These are phyloP conservation scores for Eclectus roratus DNA, from an alignment of 2,113 vertebrate species.

Conservation along the genomic window DNA sequence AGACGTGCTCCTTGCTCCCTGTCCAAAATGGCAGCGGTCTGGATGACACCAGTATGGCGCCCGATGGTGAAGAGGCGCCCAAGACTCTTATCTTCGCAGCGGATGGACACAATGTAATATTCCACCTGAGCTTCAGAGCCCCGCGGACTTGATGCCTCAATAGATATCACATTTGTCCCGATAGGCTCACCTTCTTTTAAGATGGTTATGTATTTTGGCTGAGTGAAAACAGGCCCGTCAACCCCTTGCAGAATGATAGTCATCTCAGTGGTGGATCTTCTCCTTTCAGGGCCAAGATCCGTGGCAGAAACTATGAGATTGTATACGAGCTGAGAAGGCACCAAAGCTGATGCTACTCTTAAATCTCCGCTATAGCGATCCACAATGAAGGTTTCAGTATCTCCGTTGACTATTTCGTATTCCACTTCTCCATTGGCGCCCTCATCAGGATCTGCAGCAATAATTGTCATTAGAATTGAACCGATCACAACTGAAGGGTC, in stretches of 20 bases:
- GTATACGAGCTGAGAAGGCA: constrained; percentile 88
- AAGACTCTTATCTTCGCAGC: constrained; percentile 82
- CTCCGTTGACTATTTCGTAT: constrained; percentile 91
- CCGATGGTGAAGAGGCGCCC: constrained; percentile 95
- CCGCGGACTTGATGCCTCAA: constrained; percentile 87
- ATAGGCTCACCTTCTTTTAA: constrained; percentile 94
- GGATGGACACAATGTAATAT: constrained; percentile 93
- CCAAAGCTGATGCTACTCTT: constrained; percentile 85
- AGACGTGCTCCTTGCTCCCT: constrained; percentile 90
- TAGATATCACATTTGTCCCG: constrained; percentile 91
- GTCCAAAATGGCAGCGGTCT: constrained; percentile 94
- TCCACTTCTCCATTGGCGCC: constrained; percentile 94
- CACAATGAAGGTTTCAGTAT: constrained; percentile 91
- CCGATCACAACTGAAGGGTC: constrained; percentile 90
- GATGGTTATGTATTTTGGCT: constrained; percentile 93
- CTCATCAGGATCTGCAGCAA: constrained; percentile 93
- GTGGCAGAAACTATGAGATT: constrained; percentile 90
- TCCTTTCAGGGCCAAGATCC: constrained; percentile 88
- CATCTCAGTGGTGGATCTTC: constrained; percentile 87
- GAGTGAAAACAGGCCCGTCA: constrained; percentile 93
- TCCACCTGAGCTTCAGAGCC: constrained; percentile 86
- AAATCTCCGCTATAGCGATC: constrained; percentile 94
- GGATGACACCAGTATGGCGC: constrained; percentile 86
- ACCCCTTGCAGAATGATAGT: constrained; percentile 89
- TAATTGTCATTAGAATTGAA: constrained; percentile 88